phyloP scores from a whole-genome alignment of 2,113 vertebrate genomes.

The Rhea americana region DNA sequence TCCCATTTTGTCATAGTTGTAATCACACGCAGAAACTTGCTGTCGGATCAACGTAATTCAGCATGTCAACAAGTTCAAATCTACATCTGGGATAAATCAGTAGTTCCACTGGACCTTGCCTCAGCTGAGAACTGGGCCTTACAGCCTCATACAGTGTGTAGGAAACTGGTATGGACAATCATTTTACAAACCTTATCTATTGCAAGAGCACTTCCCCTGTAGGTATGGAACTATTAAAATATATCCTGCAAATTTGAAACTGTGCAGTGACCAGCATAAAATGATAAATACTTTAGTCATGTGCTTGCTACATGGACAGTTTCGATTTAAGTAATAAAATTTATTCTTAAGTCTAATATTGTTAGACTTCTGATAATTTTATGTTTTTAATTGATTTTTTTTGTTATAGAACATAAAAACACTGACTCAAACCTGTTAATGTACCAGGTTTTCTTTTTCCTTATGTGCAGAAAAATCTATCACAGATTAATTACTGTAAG shows the following conservation, averaged over 20 bases:
- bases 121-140: not conserved
- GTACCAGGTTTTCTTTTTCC: not conserved
- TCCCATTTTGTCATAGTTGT: not conserved
- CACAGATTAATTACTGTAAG: not conserved
- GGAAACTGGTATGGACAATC: not conserved
- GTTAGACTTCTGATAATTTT: not conserved
- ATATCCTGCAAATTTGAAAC: not conserved
- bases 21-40: not conserved
- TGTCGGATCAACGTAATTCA: not conserved
- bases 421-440: not conserved
- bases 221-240: not conserved
- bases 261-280: not conserved
- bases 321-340: not conserved
- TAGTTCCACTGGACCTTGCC: not conserved
- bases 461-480: not conserved
- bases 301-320: not conserved
- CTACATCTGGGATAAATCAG: conserved; percentile 39
- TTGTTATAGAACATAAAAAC: not conserved
- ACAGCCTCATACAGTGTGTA: not conserved
- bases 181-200: not conserved
- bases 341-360: not conserved
- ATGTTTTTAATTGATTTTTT: not conserved
- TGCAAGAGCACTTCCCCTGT: not conserved
- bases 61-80: not conserved
- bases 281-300: not conserved